Evolutionary conservation across 2,113 vertebrate species (phyloP), one percentile per base, ranked within the genome.

Genomic region (Pavo muticus): DNA sequence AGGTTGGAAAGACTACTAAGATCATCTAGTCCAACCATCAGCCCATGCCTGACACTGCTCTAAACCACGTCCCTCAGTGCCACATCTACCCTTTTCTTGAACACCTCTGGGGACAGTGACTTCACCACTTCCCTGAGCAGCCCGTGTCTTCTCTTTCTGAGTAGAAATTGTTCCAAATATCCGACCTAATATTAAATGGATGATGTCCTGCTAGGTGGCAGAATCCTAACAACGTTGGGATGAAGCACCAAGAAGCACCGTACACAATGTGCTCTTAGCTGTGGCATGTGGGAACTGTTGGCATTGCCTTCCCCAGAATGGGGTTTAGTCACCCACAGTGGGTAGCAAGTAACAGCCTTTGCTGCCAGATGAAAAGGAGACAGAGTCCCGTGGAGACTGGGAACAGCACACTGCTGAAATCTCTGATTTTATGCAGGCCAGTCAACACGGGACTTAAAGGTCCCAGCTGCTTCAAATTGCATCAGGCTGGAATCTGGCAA

Each of bases 391-490:
- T 19, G 32, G 84, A 68, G 39, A 74, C 50, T n/a, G 69, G 67
- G 47, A 78, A 72, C 44, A 60, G 35, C 83, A 45, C 25, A 12
- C 32, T 64, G 73, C 73, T 72, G 54, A 87, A 93, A 93, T 50
- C 45, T 59, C 54, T 24, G 54, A 39, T 67, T 87, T 92, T 67
- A 60, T 54, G 67, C 73, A 56, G 56, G 52, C 56, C 76, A 84
- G 30, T 83, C 79, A 54, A 48, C 72, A 44, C 57, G 74, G 82
- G 72, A 61, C 78, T 64, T 71, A 23, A 72, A 74, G 75, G 39
- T 80, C 54, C 82, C 81, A 92, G 78, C 82, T 94, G 82, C 85
- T 95, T 88, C 90, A 74, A 70, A 84, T 47, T 71, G 76, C 50
- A 0, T 74, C 87, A 74, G 64, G 45, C 68, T 85, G 75, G 77